These are phyloP conservation scores for Noctua janthe DNA, from an alignment of 2,888 invertebrate species.

Conservation along the genomic window DNA sequence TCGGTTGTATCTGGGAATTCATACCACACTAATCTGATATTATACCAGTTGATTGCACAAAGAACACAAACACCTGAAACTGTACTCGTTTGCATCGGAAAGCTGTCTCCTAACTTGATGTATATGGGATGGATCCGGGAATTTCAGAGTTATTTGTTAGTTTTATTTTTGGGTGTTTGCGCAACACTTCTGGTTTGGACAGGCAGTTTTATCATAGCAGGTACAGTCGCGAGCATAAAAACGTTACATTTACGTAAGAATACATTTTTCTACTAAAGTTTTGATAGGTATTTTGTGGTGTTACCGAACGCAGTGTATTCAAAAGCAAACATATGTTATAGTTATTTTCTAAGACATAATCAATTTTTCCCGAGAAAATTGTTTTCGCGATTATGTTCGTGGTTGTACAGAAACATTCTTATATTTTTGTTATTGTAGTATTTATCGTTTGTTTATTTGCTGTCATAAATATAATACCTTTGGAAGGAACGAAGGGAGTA, in stretches of 20 bases:
- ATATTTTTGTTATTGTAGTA: background rate
- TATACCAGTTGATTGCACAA: conserved; percentile 67
- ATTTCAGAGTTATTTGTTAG: conserved; percentile 28
- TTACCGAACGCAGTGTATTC: background rate
- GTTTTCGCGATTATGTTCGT: background rate
- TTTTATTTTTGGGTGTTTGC: conserved; percentile 22
- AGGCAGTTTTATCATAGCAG: background rate
- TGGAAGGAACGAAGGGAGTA: no score
- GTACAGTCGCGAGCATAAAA: background rate
- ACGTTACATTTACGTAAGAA: background rate
- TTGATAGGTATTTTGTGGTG: background rate
- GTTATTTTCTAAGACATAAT: background rate
- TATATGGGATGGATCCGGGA: conserved; percentile 9
- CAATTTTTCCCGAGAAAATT: background rate
- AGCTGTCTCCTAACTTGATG: conserved; percentile 46
- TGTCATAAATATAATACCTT: no score
- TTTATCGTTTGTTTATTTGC: background rate
- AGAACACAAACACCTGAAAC: conserved; percentile 59
- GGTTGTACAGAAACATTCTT: background rate
- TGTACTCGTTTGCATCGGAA: conserved; percentile 56
- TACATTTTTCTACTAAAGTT: background rate
- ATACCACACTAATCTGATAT: background rate
- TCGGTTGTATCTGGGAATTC: background rate
- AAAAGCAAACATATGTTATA: background rate
- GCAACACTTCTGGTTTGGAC: conserved; percentile 9